phyloP scores from a whole-genome alignment of 2,888 invertebrate genomes.

The Mesorhabditis sp. region DNA sequence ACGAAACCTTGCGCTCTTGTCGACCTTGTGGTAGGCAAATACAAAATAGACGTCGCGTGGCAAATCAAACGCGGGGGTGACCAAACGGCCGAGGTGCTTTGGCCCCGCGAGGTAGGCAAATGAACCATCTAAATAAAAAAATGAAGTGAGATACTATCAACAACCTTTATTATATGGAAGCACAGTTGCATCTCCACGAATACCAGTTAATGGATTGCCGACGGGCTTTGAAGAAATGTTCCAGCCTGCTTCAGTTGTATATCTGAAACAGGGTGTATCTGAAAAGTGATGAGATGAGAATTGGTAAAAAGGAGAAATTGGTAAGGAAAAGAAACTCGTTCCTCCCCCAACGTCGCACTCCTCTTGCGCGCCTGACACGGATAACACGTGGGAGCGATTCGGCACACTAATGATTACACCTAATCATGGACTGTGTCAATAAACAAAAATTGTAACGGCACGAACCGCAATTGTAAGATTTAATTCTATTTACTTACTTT shows the following conservation, averaged over 20 bases:
- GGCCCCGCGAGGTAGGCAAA: slow-evolving; percentile 48
- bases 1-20: slow-evolving; percentile 27
- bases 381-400: no score
- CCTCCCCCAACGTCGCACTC: no score
- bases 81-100: slow-evolving; percentile 28
- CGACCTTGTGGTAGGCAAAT: slow-evolving; percentile 52
- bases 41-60: slow-evolving; percentile 40
- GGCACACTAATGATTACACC: no score
- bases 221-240: slow-evolving; percentile 27
- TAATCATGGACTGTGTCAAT: no score
- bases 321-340: no score
- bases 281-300: no score
- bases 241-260: slow-evolving; percentile 36
- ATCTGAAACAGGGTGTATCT: slow-evolving; percentile 11
- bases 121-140: slow-evolving; percentile 37
- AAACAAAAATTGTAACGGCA: no score
- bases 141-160: neutral
- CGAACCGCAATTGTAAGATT: no score
- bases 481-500: neutral
- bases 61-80: slow-evolving; percentile 42
- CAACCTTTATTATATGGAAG: slow-evolving; percentile 45
- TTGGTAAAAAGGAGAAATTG: no score
- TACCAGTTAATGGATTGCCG: slow-evolving; percentile 47
- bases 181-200: slow-evolving; percentile 45
- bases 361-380: no score